Conservation (phyloP, 2,797 vertebrate species). For the Sebastes glaucus region DNA sequence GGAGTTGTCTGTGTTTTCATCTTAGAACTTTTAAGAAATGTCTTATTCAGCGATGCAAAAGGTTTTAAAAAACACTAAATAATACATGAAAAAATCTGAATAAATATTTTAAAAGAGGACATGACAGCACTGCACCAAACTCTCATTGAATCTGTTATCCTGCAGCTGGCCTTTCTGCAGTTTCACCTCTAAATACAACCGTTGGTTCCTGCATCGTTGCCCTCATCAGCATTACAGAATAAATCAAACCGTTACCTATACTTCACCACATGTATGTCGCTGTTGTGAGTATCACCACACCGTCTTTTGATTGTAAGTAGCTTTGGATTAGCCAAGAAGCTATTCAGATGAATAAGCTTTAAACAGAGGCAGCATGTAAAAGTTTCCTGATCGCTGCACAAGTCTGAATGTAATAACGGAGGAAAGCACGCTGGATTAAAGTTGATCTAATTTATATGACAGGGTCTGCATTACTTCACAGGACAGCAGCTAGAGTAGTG, state of each 20-base stretch:
- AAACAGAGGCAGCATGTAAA: not conserved
- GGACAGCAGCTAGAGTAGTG: slow-evolving; percentile 24
- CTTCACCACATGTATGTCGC: not conserved
- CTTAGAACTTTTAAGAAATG: no score
- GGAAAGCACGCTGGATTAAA: not conserved
- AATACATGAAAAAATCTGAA: not conserved
- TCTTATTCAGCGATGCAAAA: not conserved
- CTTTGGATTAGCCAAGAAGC: slow-evolving; percentile 42
- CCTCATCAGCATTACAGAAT: not conserved
- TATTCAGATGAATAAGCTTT: slow-evolving; percentile 5
- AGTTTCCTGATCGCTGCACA: not conserved
- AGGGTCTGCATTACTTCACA: slow-evolving; percentile 32
- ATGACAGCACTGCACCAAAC: not conserved
- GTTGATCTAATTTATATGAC: slow-evolving; percentile 6
- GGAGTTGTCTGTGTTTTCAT: no score
- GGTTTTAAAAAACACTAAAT: not conserved
- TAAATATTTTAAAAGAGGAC: no score
- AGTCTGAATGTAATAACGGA: not conserved
- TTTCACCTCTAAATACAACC: not conserved
- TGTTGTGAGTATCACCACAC: slow-evolving; percentile 3
- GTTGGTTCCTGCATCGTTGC: not conserved
- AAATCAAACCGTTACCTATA: not conserved
- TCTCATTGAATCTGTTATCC: not conserved
- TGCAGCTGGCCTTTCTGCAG: not conserved
- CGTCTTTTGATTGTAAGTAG: slow-evolving; percentile 37